Evolutionary conservation across 2,797 vertebrate genomes (phyloP).

Genomic region (Sciurus carolinensis): DNA sequence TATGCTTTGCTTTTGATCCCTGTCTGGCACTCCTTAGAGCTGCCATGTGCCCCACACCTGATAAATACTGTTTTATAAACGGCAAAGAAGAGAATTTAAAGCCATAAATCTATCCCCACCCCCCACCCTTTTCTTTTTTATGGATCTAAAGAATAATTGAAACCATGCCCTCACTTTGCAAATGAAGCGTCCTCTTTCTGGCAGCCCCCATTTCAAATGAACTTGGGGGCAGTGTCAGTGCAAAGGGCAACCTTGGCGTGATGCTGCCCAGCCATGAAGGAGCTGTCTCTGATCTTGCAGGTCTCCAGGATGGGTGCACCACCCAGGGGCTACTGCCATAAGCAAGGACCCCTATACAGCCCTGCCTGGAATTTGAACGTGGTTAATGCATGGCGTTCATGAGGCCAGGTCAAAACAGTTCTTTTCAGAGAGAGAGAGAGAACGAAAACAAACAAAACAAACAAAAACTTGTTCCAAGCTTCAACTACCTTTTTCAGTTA

Average conservation of each 20-base stretch:
- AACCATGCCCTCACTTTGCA: conserved; percentile 87
- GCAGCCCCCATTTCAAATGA: conserved; percentile 49
- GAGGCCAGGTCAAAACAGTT: conserved; percentile 50
- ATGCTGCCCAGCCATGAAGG: not conserved
- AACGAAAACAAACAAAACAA: too few relatives aligned
- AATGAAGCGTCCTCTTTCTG: conserved; percentile 80
- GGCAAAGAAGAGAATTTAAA: conserved; percentile 87
- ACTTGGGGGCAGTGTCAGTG: not conserved
- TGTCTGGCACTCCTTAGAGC: conserved; percentile 84
- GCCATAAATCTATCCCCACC: conserved; percentile 93
- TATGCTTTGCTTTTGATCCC: conserved; percentile 91
- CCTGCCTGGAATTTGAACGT: conserved; percentile 71
- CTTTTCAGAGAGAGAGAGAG: not conserved
- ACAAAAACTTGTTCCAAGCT: not conserved
- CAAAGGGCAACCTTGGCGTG: conserved; percentile 44
- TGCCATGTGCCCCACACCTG: conserved; percentile 94
- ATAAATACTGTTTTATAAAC: conserved; percentile 91
- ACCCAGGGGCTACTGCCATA: not conserved
- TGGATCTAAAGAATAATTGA: conserved; percentile 92
- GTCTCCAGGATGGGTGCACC: not conserved
- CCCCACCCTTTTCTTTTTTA: conserved; percentile 82
- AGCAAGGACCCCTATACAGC: not conserved
- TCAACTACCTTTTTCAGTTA: not conserved
- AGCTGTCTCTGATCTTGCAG: not conserved
- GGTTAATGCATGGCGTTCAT: conserved; percentile 20